Evolutionary conservation across 2,888 invertebrate species (phyloP).

Genomic region (Spodoptera picta): DNA sequence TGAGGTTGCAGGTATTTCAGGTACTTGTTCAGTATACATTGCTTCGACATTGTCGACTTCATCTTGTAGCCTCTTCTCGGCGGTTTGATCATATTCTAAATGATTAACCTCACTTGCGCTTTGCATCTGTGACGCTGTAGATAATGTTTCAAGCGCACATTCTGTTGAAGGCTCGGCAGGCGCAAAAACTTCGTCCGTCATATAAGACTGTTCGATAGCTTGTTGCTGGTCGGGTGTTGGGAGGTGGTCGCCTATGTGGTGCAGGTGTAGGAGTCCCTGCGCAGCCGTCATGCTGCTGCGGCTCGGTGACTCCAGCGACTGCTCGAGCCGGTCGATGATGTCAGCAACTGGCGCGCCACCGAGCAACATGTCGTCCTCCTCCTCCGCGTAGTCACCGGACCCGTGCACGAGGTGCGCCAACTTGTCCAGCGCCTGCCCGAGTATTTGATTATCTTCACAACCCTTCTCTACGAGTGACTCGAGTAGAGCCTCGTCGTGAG

Average conservation of each 20-base stretch:
- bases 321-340: slow-evolving; percentile 90
- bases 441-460: slow-evolving; percentile 89
- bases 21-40: slow-evolving; percentile 75
- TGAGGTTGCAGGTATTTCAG: slow-evolving; percentile 71
- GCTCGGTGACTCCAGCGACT: slow-evolving; percentile 87
- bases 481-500: slow-evolving; percentile 87
- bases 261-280: slow-evolving; percentile 81
- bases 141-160: slow-evolving; percentile 70
- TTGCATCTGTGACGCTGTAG: slow-evolving; percentile 63
- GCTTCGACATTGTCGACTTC: slow-evolving; percentile 63
- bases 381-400: slow-evolving; percentile 82
- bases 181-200: slow-evolving; percentile 73
- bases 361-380: slow-evolving; percentile 83
- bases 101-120: slow-evolving; percentile 67
- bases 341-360: slow-evolving; percentile 87
- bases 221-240: slow-evolving; percentile 72
- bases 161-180: slow-evolving; percentile 66
- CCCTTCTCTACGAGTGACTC: slow-evolving; percentile 90
- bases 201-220: slow-evolving; percentile 78
- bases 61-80: slow-evolving; percentile 75
- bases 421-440: slow-evolving; percentile 82
- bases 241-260: slow-evolving; percentile 77
- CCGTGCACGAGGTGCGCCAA: slow-evolving; percentile 79
- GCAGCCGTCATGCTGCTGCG: slow-evolving; percentile 82
- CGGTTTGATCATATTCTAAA: slow-evolving; percentile 70